phyloP scores from a whole-genome alignment of 2,797 vertebrate genomes.

The Tympanoctomys barrerae region DNA sequence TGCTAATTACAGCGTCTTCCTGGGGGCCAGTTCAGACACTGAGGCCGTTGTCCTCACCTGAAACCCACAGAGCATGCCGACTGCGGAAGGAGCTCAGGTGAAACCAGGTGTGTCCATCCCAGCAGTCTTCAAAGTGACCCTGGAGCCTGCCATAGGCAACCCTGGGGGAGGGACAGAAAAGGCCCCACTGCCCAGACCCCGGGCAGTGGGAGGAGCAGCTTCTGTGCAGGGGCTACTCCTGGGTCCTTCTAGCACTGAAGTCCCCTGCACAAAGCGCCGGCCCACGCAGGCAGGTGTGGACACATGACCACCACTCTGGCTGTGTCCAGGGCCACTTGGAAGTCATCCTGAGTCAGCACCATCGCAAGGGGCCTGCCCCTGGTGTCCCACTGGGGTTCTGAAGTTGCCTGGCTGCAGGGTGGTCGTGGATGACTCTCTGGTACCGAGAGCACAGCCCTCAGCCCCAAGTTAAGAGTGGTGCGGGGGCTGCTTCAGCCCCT shows the following conservation, averaged over 20 bases:
- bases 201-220: neutral
- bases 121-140: neutral
- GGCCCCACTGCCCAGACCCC: rapidly evolving
- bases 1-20: neutral
- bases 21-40: neutral
- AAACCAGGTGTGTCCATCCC: neutral
- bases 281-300: rapidly evolving
- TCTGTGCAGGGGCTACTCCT: rapidly evolving
- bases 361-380: neutral
- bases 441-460: rapidly evolving
- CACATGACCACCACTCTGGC: rapidly evolving
- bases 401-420: rapidly evolving
- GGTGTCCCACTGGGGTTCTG: neutral
- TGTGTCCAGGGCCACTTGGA: rapidly evolving
- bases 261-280: rapidly evolving
- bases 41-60: neutral
- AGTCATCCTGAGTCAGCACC: no score
- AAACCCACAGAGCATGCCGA: neutral
- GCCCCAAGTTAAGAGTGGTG: neutral
- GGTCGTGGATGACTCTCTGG: neutral
- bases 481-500: rapidly evolving
- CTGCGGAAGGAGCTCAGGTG: neutral
- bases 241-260: neutral
- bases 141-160: neutral
- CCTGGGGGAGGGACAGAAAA: neutral